phyloP scores from a whole-genome alignment of 2,888 invertebrate species.

The Polyommatus iphigenia region DNA sequence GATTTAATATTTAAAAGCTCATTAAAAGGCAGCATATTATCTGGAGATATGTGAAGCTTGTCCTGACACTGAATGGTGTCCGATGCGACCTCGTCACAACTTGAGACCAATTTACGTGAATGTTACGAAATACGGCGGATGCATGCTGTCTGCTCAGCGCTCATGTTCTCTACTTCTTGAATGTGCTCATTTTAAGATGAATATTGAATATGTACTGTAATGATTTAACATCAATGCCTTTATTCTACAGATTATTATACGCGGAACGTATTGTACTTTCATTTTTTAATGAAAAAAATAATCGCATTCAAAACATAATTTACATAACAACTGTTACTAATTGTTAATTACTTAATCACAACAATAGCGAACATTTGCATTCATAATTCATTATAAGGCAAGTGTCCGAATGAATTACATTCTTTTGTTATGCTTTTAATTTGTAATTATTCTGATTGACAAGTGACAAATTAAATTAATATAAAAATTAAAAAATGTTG shows the following conservation, averaged over 20 bases:
- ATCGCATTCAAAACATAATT: not conserved
- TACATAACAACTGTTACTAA: not conserved
- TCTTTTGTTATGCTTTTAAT: not conserved
- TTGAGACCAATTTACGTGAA: conserved; percentile 12
- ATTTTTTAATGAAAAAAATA: not conserved
- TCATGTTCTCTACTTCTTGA: not conserved
- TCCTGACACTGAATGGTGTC: not conserved
- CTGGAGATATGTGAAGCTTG: not conserved
- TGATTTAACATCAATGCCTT: too few species aligned
- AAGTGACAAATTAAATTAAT: too few species aligned
- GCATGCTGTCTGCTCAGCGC: not conserved
- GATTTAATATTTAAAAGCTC: not conserved
- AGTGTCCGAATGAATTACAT: not conserved
- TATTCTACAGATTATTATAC: too few species aligned
- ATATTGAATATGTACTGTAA: too few species aligned
- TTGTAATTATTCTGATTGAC: too few species aligned
- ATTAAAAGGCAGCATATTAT: not conserved
- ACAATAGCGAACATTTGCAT: not conserved
- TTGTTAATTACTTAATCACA: not conserved
- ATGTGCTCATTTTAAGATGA: not conserved
- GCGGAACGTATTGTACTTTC: too few species aligned
- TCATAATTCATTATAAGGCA: not conserved
- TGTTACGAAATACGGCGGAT: conserved; percentile 6
- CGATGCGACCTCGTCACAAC: conserved; percentile 7
- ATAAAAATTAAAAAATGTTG: too few species aligned